Conservation (phyloP, 2,888 invertebrate genomes). For the Frankliniella fusca region DNA sequence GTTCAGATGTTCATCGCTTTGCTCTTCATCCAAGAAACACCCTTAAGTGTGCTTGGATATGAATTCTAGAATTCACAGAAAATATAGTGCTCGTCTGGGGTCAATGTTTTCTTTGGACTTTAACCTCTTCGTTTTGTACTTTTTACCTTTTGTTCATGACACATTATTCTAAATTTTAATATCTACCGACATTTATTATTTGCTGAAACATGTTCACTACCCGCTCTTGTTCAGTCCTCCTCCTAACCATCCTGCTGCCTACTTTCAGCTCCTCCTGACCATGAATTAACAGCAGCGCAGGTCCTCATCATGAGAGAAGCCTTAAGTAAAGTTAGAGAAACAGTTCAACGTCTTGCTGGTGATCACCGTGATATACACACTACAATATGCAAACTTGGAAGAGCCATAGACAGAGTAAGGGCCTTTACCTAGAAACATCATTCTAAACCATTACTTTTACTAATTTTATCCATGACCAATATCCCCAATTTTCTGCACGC, state of each 20-base stretch:
- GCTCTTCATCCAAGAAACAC: no score
- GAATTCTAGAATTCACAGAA: no score
- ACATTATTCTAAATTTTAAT: neutral
- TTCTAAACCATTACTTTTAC: conserved; percentile 16
- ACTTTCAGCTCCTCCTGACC: conserved; percentile 59
- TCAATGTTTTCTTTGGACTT: conserved; percentile 19
- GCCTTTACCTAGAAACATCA: neutral
- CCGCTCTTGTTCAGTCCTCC: neutral
- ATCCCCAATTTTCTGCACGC: conserved; percentile 8
- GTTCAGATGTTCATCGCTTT: no score
- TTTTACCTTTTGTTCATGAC: neutral
- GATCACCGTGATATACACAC: conserved; percentile 79
- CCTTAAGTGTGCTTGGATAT: no score
- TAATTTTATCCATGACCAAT: conserved; percentile 28
- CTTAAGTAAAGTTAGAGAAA: conserved; percentile 74
- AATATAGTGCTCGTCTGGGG: neutral
- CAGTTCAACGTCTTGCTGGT: conserved; percentile 73
- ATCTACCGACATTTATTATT: neutral
- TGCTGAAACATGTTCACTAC: neutral
- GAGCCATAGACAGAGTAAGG: conserved; percentile 80
- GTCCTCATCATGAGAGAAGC: conserved; percentile 67
- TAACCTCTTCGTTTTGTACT: neutral
- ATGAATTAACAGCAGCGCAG: conserved; percentile 66
- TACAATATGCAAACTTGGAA: conserved; percentile 86
- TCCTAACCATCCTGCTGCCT: neutral